These are phyloP conservation scores for Microctenopoma lineatum DNA, from an alignment of 2,797 vertebrate species.

Conservation along the genomic window DNA sequence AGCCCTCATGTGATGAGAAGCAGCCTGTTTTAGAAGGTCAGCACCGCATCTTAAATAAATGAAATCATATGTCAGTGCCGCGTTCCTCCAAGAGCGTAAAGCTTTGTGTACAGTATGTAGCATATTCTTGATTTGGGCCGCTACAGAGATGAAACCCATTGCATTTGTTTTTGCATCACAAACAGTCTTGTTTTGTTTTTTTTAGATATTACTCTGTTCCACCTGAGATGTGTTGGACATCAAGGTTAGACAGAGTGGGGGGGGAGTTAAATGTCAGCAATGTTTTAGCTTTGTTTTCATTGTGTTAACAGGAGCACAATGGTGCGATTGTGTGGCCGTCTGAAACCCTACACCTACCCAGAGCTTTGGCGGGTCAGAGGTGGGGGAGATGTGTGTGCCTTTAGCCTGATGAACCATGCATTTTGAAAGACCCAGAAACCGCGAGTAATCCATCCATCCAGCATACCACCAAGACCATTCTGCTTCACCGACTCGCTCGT, in stretches of 20 bases:
- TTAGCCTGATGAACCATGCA: constrained; percentile 56
- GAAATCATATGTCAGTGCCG: constrained; percentile 9
- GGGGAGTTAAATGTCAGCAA: constrained; percentile 65
- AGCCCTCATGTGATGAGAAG: constrained; percentile 51
- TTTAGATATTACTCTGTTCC: background rate
- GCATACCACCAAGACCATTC: constrained; percentile 53
- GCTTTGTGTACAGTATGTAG: constrained; percentile 1
- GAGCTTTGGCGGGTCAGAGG: constrained; percentile 72
- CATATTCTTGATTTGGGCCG: constrained; percentile 15
- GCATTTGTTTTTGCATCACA: background rate
- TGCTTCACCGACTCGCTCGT: constrained; percentile 21
- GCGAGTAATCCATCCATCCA: constrained; percentile 63
- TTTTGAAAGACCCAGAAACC: constrained; percentile 65
- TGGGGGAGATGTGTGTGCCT: constrained; percentile 67
- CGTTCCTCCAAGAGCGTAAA: background rate
- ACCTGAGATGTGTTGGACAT: constrained; percentile 60
- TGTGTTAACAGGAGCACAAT: constrained; percentile 80
- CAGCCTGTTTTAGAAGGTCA: constrained; percentile 54
- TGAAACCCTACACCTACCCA: constrained; percentile 78
- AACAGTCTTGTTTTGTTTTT: background rate
- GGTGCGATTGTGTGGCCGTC: constrained; percentile 73
- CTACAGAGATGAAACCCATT: background rate
- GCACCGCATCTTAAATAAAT: constrained; percentile 57
- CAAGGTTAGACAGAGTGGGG: constrained; percentile 59
- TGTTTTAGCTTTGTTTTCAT: constrained; percentile 80